phyloP scores from a whole-genome alignment of 2,797 vertebrate species.

The Microtus agrestis region DNA sequence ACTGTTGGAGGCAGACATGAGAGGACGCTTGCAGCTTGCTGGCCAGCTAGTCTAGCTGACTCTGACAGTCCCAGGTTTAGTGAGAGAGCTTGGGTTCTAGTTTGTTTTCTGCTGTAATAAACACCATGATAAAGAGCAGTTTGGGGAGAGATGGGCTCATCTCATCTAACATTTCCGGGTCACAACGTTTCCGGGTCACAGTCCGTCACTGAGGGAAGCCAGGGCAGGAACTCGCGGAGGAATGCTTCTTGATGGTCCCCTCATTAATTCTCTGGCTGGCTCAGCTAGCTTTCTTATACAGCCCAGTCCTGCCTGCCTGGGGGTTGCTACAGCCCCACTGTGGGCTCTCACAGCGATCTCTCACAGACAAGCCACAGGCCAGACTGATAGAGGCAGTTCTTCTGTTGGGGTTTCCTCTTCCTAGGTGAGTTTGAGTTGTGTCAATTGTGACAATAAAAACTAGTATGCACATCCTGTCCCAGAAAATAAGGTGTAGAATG shows the following conservation, averaged over 20 bases:
- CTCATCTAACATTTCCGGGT: not conserved
- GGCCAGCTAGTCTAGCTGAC: not conserved
- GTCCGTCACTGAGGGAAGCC: not conserved
- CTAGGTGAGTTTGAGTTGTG: not conserved
- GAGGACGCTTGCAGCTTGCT: not conserved
- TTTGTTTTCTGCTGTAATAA: not conserved
- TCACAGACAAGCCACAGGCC: not conserved
- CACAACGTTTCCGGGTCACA: not conserved
- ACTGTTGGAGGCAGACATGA: not conserved
- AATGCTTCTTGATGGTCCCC: not conserved
- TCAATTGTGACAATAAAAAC: not conserved
- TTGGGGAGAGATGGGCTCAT: not conserved
- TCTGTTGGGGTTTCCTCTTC: not conserved
- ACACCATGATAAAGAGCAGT: not conserved
- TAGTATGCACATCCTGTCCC: not conserved
- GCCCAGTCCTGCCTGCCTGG: too few species aligned
- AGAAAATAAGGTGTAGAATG: not conserved
- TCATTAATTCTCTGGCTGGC: not conserved
- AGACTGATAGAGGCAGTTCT: not conserved
- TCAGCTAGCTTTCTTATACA: not conserved
- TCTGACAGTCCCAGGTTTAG: not conserved
- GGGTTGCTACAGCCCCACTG: not conserved
- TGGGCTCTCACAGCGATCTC: not conserved
- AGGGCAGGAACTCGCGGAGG: not conserved
- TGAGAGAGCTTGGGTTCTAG: not conserved